Percentiles rank a stretch among this genome's conserved stretches.
Conservation (phyloP, 2,888 invertebrate species). For the Laothoe populi region DNA sequence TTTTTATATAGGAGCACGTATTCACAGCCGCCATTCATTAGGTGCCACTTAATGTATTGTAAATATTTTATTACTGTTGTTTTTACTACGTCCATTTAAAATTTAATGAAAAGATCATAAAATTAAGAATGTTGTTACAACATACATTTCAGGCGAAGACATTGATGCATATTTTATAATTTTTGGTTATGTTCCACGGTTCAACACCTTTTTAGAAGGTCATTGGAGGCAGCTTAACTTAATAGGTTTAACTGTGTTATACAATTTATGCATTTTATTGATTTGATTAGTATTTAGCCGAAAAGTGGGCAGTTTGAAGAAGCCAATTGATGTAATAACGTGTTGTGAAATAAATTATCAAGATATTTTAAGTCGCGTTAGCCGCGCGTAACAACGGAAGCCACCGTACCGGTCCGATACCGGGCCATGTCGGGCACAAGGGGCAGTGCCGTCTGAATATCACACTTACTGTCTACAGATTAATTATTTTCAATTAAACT, state of each 20-base stretch:
- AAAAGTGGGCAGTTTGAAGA: neutral
- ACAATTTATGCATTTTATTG: too few species aligned
- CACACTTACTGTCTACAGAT: constrained; percentile 43
- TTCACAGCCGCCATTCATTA: too few species aligned
- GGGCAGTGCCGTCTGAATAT: constrained; percentile 39
- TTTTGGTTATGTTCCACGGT: neutral
- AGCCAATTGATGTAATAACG: constrained; percentile 1
- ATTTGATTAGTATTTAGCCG: too few species aligned
- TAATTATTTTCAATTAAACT: constrained; percentile 50
- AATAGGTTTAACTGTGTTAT: too few species aligned
- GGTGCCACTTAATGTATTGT: constrained; percentile 14
- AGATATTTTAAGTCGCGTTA: constrained; percentile 34
- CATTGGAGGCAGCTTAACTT: too few species aligned
- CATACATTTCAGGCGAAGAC: neutral
- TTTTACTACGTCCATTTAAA: constrained; percentile 12
- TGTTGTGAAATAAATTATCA: constrained; percentile 26
- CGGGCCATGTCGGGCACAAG: too few species aligned
- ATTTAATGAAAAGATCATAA: constrained; percentile 17
- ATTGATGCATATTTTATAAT: neutral
- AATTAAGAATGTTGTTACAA: constrained; percentile 9
- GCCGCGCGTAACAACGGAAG: constrained; percentile 52
- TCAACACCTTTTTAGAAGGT: neutral
- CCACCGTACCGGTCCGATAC: constrained; percentile 51
- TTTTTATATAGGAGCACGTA: constrained; percentile 10
- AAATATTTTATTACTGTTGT: constrained; percentile 17